A percentile compares a stretch with the other conserved stretches of the same genome.
These are phyloP conservation scores for Meiosimyza decipiens DNA, from an alignment of 2,888 invertebrate species.

Conservation along the genomic window DNA sequence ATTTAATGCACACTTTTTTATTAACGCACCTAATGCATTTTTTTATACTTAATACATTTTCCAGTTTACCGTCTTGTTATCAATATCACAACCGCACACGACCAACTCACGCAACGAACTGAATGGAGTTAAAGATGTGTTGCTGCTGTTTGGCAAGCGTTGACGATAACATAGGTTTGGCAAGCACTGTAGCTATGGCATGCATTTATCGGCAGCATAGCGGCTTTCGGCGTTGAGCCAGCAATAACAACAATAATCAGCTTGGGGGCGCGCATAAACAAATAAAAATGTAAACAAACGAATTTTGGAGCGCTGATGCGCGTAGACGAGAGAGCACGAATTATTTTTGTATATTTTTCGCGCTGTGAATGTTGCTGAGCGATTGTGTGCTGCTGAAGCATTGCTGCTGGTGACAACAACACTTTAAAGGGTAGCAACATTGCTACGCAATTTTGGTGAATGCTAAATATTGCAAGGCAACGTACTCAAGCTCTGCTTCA, in stretches of 20 bases:
- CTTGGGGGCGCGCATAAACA: conserved; percentile 7
- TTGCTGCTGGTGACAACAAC: too few species aligned
- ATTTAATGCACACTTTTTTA: conserved; percentile 22
- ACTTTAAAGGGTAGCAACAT: too few species aligned
- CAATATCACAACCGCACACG: conserved; percentile 55
- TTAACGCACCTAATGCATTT: conserved; percentile 18
- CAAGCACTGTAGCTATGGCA: conserved; percentile 13
- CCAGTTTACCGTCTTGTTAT: conserved; percentile 28
- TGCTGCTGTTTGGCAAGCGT: conserved; percentile 32
- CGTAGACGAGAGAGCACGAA: neutral
- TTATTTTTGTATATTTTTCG: too few species aligned
- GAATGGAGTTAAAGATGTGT: conserved; percentile 48
- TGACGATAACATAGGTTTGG: neutral
- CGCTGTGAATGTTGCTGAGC: neutral
- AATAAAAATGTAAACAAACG: conserved; percentile 15
- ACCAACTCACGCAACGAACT: conserved; percentile 64
- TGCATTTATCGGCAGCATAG: neutral
- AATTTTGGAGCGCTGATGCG: too few species aligned
- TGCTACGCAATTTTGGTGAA: too few species aligned
- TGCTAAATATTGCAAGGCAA: too few species aligned
- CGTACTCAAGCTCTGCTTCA: too few species aligned
- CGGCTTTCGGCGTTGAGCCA: too few species aligned
- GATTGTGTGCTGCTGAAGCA: neutral
- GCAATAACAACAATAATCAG: neutral
- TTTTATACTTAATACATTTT: conserved; percentile 22